A percentile compares a stretch with the other conserved stretches of the same genome.
These are phyloP conservation scores for Lithophane leautieri DNA, from an alignment of 2,888 invertebrate genomes.

Conservation along the genomic window DNA sequence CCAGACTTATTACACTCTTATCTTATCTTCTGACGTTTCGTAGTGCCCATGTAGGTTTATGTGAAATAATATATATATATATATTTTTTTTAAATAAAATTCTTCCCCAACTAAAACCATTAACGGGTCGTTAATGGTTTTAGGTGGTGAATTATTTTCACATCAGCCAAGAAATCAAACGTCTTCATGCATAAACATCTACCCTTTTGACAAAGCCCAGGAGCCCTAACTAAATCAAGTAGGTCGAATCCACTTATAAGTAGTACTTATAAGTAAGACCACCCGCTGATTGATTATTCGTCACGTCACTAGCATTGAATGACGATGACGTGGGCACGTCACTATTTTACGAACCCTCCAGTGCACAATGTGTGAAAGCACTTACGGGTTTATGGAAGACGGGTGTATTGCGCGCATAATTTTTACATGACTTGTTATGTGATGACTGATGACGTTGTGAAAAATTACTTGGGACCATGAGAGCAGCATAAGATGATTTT, in stretches of 20 bases:
- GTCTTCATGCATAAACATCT: slow-evolving; percentile 29
- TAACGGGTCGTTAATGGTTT: too few species aligned
- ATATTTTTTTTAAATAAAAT: too few species aligned
- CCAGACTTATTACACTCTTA: background rate
- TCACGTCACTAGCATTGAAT: slow-evolving; percentile 71
- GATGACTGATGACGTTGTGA: background rate
- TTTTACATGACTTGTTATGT: slow-evolving; percentile 45
- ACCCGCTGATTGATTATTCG: slow-evolving; percentile 82
- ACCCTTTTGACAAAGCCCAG: slow-evolving; percentile 21
- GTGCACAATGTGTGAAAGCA: slow-evolving; percentile 50
- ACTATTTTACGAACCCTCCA: slow-evolving; percentile 56
- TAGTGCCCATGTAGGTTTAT: too few species aligned
- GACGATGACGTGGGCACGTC: slow-evolving; percentile 75
- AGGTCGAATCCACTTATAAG: slow-evolving; percentile 60
- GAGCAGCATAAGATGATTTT: background rate
- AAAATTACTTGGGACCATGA: background rate
- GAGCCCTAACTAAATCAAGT: slow-evolving; percentile 48
- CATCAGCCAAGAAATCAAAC: slow-evolving; percentile 37
- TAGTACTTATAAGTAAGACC: slow-evolving; percentile 70
- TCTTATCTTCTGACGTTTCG: too few species aligned
- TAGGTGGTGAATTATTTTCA: too few species aligned
- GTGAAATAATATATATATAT: too few species aligned
- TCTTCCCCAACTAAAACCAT: background rate
- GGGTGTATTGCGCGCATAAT: slow-evolving; percentile 37
- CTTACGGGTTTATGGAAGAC: slow-evolving; percentile 42